A percentile compares a stretch with the other conserved stretches of the same genome.
These are phyloP conservation scores for Pyrrhosoma nymphula DNA, from an alignment of 2,888 invertebrate species.

Conservation along the genomic window DNA sequence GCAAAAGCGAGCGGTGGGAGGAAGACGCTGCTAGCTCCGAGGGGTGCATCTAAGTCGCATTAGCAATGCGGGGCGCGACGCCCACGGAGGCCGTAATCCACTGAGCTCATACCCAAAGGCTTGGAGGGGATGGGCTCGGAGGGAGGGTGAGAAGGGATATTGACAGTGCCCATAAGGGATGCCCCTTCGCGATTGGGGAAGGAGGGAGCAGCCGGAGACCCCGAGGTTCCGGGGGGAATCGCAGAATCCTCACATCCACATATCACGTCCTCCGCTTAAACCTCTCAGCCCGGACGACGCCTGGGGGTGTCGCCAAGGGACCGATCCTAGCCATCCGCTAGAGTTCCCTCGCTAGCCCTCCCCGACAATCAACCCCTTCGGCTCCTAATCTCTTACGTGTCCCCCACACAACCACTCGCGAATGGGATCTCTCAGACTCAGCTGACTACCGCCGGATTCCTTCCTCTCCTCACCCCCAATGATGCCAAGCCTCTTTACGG, in stretches of 20 bases:
- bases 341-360: not conserved
- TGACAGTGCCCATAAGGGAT: conserved; percentile 44
- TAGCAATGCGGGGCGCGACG: conserved; percentile 47
- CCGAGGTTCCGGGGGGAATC: not conserved
- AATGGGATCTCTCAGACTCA: not conserved
- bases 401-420: not conserved
- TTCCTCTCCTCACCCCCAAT: not conserved
- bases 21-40: not conserved
- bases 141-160: not conserved
- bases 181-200: not conserved
- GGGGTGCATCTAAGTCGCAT: conserved; percentile 56
- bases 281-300: not conserved
- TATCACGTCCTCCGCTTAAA: not conserved
- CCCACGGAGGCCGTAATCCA: conserved; percentile 52
- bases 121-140: too few relatives aligned
- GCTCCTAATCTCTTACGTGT: not conserved
- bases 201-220: not conserved
- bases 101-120: conserved; percentile 38
- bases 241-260: not conserved
- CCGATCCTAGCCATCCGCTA: too few relatives aligned
- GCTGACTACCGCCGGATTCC: not conserved
- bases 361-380: not conserved
- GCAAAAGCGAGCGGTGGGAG: not conserved
- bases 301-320: not conserved
- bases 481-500: too few relatives aligned